These are phyloP conservation scores for Rhingia campestris DNA, from an alignment of 2,888 invertebrate species.

Conservation along the genomic window DNA sequence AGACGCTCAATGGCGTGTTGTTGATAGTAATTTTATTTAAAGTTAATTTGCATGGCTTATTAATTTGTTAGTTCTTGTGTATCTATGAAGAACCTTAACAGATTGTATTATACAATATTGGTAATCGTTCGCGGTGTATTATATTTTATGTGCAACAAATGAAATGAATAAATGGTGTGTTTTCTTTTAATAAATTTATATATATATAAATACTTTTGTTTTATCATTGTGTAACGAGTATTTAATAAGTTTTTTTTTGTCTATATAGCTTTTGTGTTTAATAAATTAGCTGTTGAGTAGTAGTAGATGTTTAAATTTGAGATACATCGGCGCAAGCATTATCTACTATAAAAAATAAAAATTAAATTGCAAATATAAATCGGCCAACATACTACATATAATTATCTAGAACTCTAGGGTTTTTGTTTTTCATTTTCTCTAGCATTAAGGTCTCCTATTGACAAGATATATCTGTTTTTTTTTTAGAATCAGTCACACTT, in stretches of 20 bases:
- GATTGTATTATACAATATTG: slow-evolving; percentile 63
- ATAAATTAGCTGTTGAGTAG: slow-evolving; percentile 61
- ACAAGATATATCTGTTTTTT: slow-evolving; percentile 7
- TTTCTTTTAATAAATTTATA: slow-evolving; percentile 28
- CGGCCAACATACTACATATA: slow-evolving; percentile 60
- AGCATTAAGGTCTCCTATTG: slow-evolving; percentile 13
- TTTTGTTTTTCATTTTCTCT: slow-evolving; percentile 17
- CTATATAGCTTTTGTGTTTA: slow-evolving; percentile 51
- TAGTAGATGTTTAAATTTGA: slow-evolving; percentile 35
- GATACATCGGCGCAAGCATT: slow-evolving; percentile 53
- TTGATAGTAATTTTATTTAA: slow-evolving; percentile 2
- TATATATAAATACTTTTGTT: slow-evolving; percentile 6
- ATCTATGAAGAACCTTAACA: slow-evolving; percentile 27
- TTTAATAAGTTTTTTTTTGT: slow-evolving; percentile 31
- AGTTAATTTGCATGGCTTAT: slow-evolving; percentile 11
- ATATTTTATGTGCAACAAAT: slow-evolving; percentile 59
- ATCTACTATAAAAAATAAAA: slow-evolving; percentile 53
- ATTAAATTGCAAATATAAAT: slow-evolving; percentile 53
- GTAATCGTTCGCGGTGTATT: slow-evolving; percentile 42
- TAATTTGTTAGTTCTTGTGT: slow-evolving; percentile 4
- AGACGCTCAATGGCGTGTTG: neutral
- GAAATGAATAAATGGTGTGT: slow-evolving; percentile 51
- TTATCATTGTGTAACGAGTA: slow-evolving; percentile 59
- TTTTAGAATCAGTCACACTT: slow-evolving; percentile 35
- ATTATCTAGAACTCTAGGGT: slow-evolving; percentile 45